Conservation (phyloP, 2,888 invertebrate genomes). For the Meganola albula region DNA sequence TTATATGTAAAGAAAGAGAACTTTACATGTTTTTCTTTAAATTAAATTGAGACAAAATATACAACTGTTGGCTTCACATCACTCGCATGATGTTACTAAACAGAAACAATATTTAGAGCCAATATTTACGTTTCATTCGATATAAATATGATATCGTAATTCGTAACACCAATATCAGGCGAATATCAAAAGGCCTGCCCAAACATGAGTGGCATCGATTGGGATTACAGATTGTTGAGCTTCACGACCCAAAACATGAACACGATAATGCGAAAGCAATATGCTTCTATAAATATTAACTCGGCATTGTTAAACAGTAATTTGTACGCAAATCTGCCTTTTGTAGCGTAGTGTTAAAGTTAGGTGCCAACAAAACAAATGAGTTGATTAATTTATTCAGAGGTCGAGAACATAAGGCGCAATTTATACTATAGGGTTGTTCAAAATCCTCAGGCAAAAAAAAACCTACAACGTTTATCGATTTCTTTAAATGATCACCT, state of each 20-base stretch:
- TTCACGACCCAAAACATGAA: slow-evolving; percentile 18
- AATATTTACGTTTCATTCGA: slow-evolving; percentile 3
- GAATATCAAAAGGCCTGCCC: slow-evolving; percentile 16
- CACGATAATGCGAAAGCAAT: slow-evolving; percentile 25
- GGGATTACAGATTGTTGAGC: slow-evolving; percentile 17
- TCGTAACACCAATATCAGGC: slow-evolving; percentile 17
- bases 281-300: slow-evolving; percentile 20
- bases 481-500: too few species aligned
- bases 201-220: slow-evolving; percentile 25
- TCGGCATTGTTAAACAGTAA: slow-evolving; percentile 16
- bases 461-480: too few species aligned
- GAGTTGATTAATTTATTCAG: too few species aligned
- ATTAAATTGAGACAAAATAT: too few species aligned
- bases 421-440: too few species aligned
- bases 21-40: too few species aligned
- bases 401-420: too few species aligned
- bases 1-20: too few species aligned
- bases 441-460: too few species aligned
- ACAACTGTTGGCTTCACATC: too few species aligned
- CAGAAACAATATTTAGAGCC: neutral
- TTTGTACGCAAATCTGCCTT: slow-evolving; percentile 22
- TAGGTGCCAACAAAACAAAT: slow-evolving; percentile 10
- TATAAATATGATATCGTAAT: slow-evolving; percentile 22
- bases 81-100: too few species aligned
- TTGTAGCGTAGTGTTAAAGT: slow-evolving; percentile 15